These are phyloP conservation scores for Podarcis raffonei DNA, from an alignment of 2,113 vertebrate genomes.

Conservation along the genomic window DNA sequence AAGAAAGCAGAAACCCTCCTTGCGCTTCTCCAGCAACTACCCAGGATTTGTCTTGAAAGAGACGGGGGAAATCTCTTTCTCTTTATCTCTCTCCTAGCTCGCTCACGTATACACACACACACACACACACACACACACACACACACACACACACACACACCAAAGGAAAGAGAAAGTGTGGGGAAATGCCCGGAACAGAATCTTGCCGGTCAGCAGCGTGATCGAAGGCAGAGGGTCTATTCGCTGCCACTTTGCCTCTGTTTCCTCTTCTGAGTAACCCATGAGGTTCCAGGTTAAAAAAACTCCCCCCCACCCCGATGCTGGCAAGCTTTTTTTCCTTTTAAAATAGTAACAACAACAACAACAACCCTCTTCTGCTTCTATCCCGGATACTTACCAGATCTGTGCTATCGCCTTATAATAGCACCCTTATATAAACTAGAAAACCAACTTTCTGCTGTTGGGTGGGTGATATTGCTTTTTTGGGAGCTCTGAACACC, in stretches of 20 bases:
- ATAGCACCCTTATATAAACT: too few species aligned
- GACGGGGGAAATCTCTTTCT: fast-evolving
- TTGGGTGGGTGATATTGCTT: background rate
- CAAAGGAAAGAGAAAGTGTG: background rate
- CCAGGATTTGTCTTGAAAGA: background rate
- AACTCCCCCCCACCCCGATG: background rate
- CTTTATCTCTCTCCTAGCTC: background rate
- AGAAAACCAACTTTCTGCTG: background rate
- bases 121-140: too few species aligned
- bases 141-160: too few species aligned
- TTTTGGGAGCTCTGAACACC: background rate
- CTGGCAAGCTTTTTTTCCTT: background rate
- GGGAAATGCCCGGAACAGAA: background rate
- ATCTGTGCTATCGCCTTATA: background rate
- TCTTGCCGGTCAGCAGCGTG: too few species aligned
- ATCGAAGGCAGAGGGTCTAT: background rate
- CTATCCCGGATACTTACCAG: background rate
- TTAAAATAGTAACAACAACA: background rate
- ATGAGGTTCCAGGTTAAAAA: background rate
- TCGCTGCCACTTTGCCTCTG: background rate
- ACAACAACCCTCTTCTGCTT: background rate
- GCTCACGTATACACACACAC: background rate
- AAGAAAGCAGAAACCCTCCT: background rate
- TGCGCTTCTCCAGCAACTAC: background rate
- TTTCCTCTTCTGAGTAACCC: background rate